Conservation (phyloP, 2,113 vertebrate species). For the Petaurus breviceps region DNA sequence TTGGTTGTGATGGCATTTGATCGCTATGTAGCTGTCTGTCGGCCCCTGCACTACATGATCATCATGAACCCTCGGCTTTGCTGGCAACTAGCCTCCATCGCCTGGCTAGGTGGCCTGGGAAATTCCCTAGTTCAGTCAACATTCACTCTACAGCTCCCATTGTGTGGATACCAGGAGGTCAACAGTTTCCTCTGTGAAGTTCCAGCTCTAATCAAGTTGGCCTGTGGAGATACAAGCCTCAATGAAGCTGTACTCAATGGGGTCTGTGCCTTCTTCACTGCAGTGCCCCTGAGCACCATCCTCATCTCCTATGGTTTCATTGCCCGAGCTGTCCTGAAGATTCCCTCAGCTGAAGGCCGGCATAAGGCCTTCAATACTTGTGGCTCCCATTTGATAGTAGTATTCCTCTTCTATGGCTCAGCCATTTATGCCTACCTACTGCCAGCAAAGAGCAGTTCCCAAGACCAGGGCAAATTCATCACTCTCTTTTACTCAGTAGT, state of each 20-base stretch:
- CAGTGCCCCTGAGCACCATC: slow-evolving; percentile 53
- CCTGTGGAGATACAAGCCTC: slow-evolving; percentile 60
- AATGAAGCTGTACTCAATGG: slow-evolving; percentile 63
- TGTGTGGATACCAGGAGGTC: slow-evolving; percentile 60
- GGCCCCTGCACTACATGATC: slow-evolving; percentile 66
- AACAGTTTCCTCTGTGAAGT: slow-evolving; percentile 72
- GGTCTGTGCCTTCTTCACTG: slow-evolving; percentile 27
- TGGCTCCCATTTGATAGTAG: slow-evolving; percentile 71
- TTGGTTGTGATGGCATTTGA: slow-evolving; percentile 75
- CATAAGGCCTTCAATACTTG: slow-evolving; percentile 70
- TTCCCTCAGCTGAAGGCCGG: neutral
- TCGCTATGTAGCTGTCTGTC: slow-evolving; percentile 69
- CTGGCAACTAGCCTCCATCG: slow-evolving; percentile 55
- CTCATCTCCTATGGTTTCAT: slow-evolving; percentile 62
- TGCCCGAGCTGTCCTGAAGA: slow-evolving; percentile 50
- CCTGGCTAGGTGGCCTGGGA: slow-evolving; percentile 60
- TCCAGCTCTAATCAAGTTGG: slow-evolving; percentile 53
- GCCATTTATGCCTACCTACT: slow-evolving; percentile 76
- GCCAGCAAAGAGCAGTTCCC: slow-evolving; percentile 63
- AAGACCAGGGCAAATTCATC: slow-evolving; percentile 72
- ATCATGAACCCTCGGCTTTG: slow-evolving; percentile 70
- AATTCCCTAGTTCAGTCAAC: slow-evolving; percentile 59
- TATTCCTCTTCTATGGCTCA: slow-evolving; percentile 73
- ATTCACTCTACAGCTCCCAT: slow-evolving; percentile 43
- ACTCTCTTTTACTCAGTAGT: slow-evolving; percentile 75